Base-by-base conservation (phyloP, 2,113 vertebrate species). In the Phasianus colchicus region DNA sequence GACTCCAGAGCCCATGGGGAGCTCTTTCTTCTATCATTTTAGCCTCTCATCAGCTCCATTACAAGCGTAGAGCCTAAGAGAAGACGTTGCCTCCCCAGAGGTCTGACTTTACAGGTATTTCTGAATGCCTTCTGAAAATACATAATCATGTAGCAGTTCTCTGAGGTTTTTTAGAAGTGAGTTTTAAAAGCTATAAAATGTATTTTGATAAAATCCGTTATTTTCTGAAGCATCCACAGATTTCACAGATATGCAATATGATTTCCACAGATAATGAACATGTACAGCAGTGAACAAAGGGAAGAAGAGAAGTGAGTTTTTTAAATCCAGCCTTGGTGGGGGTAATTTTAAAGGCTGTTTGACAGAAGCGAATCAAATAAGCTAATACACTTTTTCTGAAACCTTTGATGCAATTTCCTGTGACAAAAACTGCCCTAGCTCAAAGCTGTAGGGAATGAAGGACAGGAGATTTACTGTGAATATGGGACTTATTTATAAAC, bases 401-500 rank as follows among this genome's bases (percentile, higher is more conserved):
- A 90, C 90, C 43, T 88, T 86, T 60, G 72, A 81, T 90, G 69
- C 65, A 57, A 82, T 94, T 95, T 95, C 90, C 85, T 86, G 36
- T 93, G 69, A 80, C 65, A 83, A 67, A 78, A 87, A 54, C 5
- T 3, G 3, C 64, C 21, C 5, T 22, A 3, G 1, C 36, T 91
- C 57, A 78, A 63, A 86, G 57, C 43, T 75, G 30, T 57, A 69
- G 70, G 69, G 87, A 73, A 61, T 42, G 82, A 90, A 90, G 57
- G 70, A 34, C 72, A 79, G 72, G 69, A 89, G 73, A 79, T 92
- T 72, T 89, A 55, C 89, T 70, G 11, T 58, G 71, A 88, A 54
- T 91, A 27, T 25, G 57, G 83, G 45, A 58, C 34, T 92, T 95
- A 87, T 70, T 92, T 90, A 92, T 92, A 93, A 87, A 58, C 10